Evolutionary conservation across 2,113 vertebrate species (phyloP).

Genomic region (Lophius piscatorius): DNA sequence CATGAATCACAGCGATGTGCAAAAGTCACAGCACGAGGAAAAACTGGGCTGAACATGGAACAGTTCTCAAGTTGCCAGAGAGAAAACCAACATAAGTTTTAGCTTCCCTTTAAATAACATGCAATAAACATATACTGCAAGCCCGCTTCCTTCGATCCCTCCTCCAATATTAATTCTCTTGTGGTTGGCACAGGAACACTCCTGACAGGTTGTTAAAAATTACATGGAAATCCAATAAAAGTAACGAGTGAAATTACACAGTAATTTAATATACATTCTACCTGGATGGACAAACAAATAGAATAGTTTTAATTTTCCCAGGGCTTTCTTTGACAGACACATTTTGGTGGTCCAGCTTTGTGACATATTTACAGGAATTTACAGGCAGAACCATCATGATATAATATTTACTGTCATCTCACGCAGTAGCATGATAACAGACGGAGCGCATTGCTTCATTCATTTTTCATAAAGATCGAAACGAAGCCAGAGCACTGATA

Average conservation of each 20-base stretch:
- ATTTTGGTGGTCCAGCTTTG: slow-evolving; percentile 37
- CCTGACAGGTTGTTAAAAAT: not conserved
- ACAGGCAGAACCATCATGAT: not conserved
- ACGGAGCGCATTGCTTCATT: no score
- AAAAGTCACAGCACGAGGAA: slow-evolving; percentile 31
- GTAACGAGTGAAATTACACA: slow-evolving; percentile 3
- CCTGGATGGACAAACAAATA: not conserved
- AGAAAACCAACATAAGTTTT: slow-evolving; percentile 35
- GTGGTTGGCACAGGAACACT: not conserved
- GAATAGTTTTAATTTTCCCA: not conserved
- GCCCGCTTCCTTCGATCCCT: slow-evolving; percentile 11
- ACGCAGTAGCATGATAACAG: slow-evolving; percentile 9
- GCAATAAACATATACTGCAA: slow-evolving; percentile 33
- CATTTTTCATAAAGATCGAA: not conserved
- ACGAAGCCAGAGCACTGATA: not conserved
- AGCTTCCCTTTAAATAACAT: slow-evolving; percentile 37
- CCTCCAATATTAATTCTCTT: not conserved
- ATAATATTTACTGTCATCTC: slow-evolving; percentile 4
- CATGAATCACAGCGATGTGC: slow-evolving; percentile 51
- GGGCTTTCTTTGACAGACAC: not conserved
- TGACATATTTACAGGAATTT: slow-evolving; percentile 30
- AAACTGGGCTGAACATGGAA: slow-evolving; percentile 19
- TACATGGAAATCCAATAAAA: not conserved
- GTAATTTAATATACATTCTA: not conserved
- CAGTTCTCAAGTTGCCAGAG: slow-evolving; percentile 8